A percentile compares a stretch with the other conserved stretches of the same genome.
These are phyloP conservation scores for Thinocorus orbignyianus DNA, from an alignment of 2,113 vertebrate genomes.

Conservation along the genomic window DNA sequence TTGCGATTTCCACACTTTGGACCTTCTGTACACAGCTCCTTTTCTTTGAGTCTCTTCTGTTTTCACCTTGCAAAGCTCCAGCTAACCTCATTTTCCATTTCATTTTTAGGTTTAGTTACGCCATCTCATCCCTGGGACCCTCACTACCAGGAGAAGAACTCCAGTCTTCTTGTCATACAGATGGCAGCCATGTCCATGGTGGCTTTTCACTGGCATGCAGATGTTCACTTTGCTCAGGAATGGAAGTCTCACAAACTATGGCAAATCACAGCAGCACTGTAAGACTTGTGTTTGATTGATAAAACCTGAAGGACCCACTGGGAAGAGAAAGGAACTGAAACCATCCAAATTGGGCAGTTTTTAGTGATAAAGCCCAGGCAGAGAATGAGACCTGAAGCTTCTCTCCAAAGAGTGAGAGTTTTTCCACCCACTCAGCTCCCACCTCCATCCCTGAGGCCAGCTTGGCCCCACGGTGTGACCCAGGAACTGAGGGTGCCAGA, in stretches of 20 bases:
- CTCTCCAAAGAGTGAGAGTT: neutral
- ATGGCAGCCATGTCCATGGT: neutral
- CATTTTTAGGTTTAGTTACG: neutral
- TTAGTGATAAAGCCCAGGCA: neutral
- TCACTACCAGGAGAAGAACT: neutral
- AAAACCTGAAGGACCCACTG: neutral
- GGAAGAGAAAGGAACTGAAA: neutral
- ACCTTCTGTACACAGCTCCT: neutral
- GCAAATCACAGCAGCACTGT: neutral
- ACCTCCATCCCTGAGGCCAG: neutral
- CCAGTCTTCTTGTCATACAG: neutral
- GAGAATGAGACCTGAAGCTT: neutral
- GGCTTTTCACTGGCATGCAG: neutral
- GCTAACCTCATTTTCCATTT: neutral
- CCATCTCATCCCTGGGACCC: neutral
- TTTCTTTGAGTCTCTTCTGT: neutral
- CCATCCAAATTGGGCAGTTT: neutral
- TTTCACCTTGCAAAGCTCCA: neutral
- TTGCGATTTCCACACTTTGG: neutral
- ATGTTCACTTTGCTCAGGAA: neutral
- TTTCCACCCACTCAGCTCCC: neutral
- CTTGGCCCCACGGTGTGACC: fast-evolving
- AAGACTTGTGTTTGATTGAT: neutral
- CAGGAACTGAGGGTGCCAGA: fast-evolving
- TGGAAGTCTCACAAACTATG: neutral